Conservation (phyloP, 2,113 vertebrate genomes). For the Percopsis transmontana region DNA sequence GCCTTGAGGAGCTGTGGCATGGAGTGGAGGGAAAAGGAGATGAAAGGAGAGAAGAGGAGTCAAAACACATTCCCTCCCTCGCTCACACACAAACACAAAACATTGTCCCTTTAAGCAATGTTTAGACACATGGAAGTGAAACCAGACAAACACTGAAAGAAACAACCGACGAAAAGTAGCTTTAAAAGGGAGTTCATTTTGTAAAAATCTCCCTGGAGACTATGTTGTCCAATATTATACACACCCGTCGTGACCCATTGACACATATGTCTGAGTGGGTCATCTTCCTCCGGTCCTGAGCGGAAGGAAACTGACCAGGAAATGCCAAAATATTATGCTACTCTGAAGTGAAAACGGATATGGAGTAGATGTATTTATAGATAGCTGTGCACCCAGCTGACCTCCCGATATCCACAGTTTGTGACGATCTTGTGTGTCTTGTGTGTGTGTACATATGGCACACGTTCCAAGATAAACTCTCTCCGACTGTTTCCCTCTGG, state of each 20-base stretch:
- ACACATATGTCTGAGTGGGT: slow-evolving; percentile 57
- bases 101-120: not conserved
- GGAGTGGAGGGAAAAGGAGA: not conserved
- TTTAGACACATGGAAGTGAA: not conserved
- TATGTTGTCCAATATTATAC: slow-evolving; percentile 29
- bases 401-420: slow-evolving; percentile 52
- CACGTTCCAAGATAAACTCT: slow-evolving; percentile 44
- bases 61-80: not conserved
- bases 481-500: slow-evolving; percentile 38
- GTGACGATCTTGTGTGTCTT: slow-evolving; percentile 12
- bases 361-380: slow-evolving; percentile 72
- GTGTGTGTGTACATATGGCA: slow-evolving; percentile 8
- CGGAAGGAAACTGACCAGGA: slow-evolving; percentile 70
- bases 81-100: not conserved
- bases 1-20: slow-evolving; percentile 26
- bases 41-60: slow-evolving; percentile 2
- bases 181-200: slow-evolving; percentile 17
- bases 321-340: slow-evolving; percentile 73
- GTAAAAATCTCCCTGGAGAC: slow-evolving; percentile 31
- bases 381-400: slow-evolving; percentile 64
- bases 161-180: too few relatives aligned
- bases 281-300: slow-evolving; percentile 34
- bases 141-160: slow-evolving; percentile 10
- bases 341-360: slow-evolving; percentile 71
- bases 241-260: slow-evolving; percentile 53